Conservation (phyloP, 2,113 vertebrate species). For the Heptranchias perlo region DNA sequence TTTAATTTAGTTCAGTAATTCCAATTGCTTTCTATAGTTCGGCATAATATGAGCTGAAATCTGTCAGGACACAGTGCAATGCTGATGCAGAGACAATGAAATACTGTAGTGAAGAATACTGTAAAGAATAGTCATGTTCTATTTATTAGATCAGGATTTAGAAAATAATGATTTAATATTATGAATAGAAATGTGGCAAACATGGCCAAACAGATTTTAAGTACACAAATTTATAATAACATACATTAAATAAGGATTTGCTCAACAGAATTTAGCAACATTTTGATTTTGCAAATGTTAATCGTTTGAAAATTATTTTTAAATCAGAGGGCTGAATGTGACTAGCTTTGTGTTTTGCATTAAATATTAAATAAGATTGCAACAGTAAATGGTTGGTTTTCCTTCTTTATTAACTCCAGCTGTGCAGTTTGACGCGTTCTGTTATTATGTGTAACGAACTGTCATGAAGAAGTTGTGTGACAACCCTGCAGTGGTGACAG, state of each 20-base stretch:
- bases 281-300: background rate
- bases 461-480: background rate
- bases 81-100: slow-evolving; percentile 1
- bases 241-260: no score
- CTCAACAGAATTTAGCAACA: slow-evolving; percentile 15
- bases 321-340: background rate
- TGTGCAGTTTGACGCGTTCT: slow-evolving; percentile 12
- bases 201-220: background rate
- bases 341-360: slow-evolving; percentile 26
- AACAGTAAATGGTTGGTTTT: slow-evolving; percentile 13
- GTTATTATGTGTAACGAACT: background rate
- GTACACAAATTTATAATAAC: background rate
- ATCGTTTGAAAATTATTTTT: background rate
- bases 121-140: background rate
- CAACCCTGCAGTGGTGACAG: background rate
- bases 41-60: background rate
- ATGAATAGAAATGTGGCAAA: background rate
- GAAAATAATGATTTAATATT: background rate
- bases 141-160: background rate
- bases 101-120: background rate
- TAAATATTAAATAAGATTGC: slow-evolving; percentile 25
- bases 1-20: slow-evolving; percentile 22
- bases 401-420: slow-evolving; percentile 16
- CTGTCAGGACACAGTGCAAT: slow-evolving; percentile 3
- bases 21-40: background rate